phyloP scores from a whole-genome alignment of 2,888 invertebrate genomes.

The Agriopis marginaria region DNA sequence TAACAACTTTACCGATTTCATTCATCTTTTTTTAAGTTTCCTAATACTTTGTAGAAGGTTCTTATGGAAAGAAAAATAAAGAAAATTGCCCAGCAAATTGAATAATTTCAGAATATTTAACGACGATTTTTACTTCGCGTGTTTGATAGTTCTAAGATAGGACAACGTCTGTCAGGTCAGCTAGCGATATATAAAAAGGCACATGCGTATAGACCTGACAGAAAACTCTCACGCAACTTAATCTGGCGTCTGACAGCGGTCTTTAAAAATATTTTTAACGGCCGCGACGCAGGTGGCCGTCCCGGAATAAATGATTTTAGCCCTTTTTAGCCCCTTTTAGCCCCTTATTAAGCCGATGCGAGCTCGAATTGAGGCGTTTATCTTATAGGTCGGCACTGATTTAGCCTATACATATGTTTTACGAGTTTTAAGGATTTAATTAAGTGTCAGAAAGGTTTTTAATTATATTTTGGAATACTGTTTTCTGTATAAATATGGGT shows the following conservation, averaged over 20 bases:
- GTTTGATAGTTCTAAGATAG: too few relatives aligned
- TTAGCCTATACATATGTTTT: constrained; percentile 38
- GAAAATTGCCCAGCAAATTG: too few relatives aligned
- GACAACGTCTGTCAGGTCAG: too few relatives aligned
- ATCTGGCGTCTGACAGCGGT: constrained; percentile 53
- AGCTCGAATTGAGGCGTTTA: constrained; percentile 59
- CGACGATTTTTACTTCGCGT: too few relatives aligned
- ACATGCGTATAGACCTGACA: constrained; percentile 40
- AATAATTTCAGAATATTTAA: too few relatives aligned
- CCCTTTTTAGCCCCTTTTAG: constrained; percentile 37
- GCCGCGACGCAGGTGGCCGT: constrained; percentile 49
- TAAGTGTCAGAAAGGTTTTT: constrained; percentile 37
- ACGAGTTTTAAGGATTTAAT: constrained; percentile 32
- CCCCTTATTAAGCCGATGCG: constrained; percentile 58
- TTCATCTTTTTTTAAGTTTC: too few relatives aligned
- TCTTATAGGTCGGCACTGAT: constrained; percentile 57
- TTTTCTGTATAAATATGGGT: background rate
- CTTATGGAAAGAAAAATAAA: too few relatives aligned
- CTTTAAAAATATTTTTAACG: constrained; percentile 59
- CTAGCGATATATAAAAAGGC: too few relatives aligned
- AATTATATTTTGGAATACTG: constrained; percentile 14
- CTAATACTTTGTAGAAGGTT: too few relatives aligned
- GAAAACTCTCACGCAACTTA: constrained; percentile 53
- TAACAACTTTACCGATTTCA: too few relatives aligned
- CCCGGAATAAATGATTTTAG: constrained; percentile 54